Evolutionary conservation across 2,888 invertebrate species (phyloP).

Genomic region (Sthenelais limicola): DNA sequence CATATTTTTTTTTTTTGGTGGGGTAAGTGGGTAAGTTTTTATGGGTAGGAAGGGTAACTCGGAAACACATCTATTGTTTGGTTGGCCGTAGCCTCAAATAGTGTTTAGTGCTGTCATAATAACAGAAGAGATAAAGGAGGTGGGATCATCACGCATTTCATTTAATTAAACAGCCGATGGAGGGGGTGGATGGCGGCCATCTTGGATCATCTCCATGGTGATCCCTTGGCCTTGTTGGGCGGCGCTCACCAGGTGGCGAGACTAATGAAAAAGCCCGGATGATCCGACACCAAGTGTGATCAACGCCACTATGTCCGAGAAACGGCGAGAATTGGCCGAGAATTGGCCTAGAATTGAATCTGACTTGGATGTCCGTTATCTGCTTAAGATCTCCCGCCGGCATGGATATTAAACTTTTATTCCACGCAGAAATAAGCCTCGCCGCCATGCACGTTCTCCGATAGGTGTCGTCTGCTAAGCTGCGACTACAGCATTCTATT

Average conservation of each 20-base stretch:
- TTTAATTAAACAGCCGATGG: constrained; percentile 9
- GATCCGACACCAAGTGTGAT: not conserved
- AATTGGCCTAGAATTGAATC: not conserved
- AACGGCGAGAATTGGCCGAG: not conserved
- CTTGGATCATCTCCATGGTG: not conserved
- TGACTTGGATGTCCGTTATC: constrained; percentile 5
- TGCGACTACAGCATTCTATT: constrained; percentile 17
- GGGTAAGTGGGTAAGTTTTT: too few relatives aligned
- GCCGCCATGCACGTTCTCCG: not conserved
- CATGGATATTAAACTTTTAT: constrained; percentile 26
- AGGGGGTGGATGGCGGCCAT: not conserved
- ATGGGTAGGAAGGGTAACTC: too few relatives aligned
- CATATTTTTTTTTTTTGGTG: too few relatives aligned
- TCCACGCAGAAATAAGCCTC: not conserved
- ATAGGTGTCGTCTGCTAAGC: too few relatives aligned
- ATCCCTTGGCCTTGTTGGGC: too few relatives aligned
- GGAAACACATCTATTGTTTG: too few relatives aligned
- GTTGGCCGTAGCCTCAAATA: not conserved
- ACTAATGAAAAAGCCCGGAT: constrained; percentile 25
- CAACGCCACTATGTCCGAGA: not conserved
- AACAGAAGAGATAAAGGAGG: not conserved
- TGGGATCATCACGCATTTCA: constrained; percentile 1
- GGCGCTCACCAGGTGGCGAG: too few relatives aligned
- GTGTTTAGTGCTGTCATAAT: not conserved
- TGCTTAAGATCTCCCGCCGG: constrained; percentile 15